These are phyloP conservation scores for Monopterus albus DNA, from an alignment of 2,113 vertebrate genomes.

Conservation along the genomic window DNA sequence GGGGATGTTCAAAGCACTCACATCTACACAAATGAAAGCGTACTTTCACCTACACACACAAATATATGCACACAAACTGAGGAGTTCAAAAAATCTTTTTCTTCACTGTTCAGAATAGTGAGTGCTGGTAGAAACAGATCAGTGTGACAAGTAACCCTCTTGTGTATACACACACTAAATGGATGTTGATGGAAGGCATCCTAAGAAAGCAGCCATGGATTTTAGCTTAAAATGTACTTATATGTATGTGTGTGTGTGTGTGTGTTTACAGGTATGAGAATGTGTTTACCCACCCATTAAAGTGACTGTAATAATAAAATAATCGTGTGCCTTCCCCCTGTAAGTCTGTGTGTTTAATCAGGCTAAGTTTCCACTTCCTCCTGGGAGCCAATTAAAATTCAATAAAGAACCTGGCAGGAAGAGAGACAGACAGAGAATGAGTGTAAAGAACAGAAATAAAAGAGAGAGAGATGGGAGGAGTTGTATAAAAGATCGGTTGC, in stretches of 20 bases:
- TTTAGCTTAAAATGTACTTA: slow-evolving; percentile 48
- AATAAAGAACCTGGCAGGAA: slow-evolving; percentile 64
- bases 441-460: slow-evolving; percentile 44
- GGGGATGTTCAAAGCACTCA: slow-evolving; percentile 38
- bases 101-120: slow-evolving; percentile 42
- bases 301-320: slow-evolving; percentile 63
- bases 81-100: slow-evolving; percentile 19
- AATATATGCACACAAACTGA: background rate
- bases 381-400: slow-evolving; percentile 79
- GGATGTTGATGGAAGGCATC: slow-evolving; percentile 25
- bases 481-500: slow-evolving; percentile 45
- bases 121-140: slow-evolving; percentile 45
- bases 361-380: slow-evolving; percentile 68
- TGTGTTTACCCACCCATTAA: slow-evolving; percentile 44
- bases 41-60: background rate
- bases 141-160: slow-evolving; percentile 40
- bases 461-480: slow-evolving; percentile 36
- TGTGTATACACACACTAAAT: slow-evolving; percentile 41
- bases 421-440: slow-evolving; percentile 25
- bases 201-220: slow-evolving; percentile 42
- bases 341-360: slow-evolving; percentile 71
- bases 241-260: slow-evolving; percentile 7
- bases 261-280: slow-evolving; percentile 1
- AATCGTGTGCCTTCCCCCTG: slow-evolving; percentile 56
- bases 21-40: slow-evolving; percentile 18